phyloP scores from a whole-genome alignment of 30 jellyfish, hydroid and myxozoan genomes.

The Cassiopea xamachana region DNA sequence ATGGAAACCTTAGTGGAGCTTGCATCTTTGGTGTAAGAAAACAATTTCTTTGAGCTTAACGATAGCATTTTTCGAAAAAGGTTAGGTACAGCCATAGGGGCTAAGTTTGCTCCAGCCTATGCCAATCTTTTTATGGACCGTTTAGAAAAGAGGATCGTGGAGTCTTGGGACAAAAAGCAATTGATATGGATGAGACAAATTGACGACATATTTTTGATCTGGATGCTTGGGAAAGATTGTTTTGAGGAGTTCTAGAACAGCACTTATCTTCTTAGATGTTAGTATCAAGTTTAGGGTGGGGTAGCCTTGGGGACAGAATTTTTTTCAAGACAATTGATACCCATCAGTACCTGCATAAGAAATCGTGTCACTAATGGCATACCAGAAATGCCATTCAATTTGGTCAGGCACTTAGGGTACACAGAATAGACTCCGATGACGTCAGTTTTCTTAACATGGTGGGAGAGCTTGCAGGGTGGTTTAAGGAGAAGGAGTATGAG shows the following conservation, averaged over 20 bases:
- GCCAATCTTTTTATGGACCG: slow-evolving; percentile 49
- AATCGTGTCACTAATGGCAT: neutral
- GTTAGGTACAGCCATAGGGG: neutral
- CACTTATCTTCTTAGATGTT: slow-evolving; percentile 5
- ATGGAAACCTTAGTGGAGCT: neutral
- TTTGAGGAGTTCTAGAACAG: slow-evolving; percentile 30
- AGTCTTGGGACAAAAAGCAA: slow-evolving; percentile 24
- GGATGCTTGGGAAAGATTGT: slow-evolving; percentile 49
- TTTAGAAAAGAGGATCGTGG: slow-evolving; percentile 44
- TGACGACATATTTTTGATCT: slow-evolving; percentile 47
- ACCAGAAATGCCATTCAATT: neutral
- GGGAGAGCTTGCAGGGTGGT: neutral
- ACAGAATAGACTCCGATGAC: neutral
- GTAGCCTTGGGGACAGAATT: slow-evolving; percentile 3
- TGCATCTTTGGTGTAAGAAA: neutral
- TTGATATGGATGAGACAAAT: slow-evolving; percentile 49
- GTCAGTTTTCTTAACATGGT: neutral
- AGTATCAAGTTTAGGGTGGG: slow-evolving; percentile 12
- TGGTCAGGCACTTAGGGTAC: neutral
- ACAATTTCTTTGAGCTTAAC: neutral
- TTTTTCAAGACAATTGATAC: neutral
- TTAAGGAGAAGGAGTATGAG: neutral
- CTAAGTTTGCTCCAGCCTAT: slow-evolving; percentile 4
- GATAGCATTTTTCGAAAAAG: neutral
- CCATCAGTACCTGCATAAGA: neutral